Conservation (phyloP, 2,797 vertebrate genomes). For the Microhierax caerulescens region DNA sequence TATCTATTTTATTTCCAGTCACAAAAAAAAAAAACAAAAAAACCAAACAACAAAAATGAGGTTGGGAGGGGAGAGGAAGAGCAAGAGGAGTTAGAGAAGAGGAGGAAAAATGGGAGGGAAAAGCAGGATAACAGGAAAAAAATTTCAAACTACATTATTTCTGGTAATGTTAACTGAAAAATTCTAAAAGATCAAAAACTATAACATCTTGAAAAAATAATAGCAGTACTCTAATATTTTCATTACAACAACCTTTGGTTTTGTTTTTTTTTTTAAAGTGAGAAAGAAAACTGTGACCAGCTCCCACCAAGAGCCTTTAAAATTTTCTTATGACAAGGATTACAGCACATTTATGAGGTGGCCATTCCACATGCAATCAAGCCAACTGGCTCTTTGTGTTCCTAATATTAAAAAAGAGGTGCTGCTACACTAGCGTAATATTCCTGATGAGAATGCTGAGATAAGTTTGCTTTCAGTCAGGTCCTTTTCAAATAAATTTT, state of each 20-base stretch:
- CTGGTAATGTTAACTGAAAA: not conserved
- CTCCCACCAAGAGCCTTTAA: not conserved
- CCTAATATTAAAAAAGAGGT: not conserved
- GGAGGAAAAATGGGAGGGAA: not conserved
- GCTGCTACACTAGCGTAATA: not conserved
- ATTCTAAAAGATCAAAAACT: not conserved
- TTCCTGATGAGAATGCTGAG: constrained; percentile 5
- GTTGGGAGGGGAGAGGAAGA: not conserved
- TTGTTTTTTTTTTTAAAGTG: no score
- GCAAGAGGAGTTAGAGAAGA: not conserved
- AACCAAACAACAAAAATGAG: no score
- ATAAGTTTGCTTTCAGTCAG: not conserved
- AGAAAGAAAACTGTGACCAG: not conserved
- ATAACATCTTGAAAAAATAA: not conserved
- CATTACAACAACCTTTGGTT: not conserved
- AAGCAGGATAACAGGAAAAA: not conserved
- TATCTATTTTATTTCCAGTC: not conserved
- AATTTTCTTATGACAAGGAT: constrained; percentile 1
- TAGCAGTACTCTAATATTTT: not conserved
- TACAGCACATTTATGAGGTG: constrained; percentile 26
- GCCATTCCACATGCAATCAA: not conserved
- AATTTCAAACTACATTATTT: not conserved
- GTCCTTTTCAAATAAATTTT: constrained; percentile 12
- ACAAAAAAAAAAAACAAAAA: accelerated
- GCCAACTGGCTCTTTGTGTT: not conserved